Percentiles rank a stretch among this genome's conserved stretches.
These are phyloP conservation scores for Spea multiplicata DNA, from an alignment of 2,113 vertebrate genomes.

Conservation along the genomic window DNA sequence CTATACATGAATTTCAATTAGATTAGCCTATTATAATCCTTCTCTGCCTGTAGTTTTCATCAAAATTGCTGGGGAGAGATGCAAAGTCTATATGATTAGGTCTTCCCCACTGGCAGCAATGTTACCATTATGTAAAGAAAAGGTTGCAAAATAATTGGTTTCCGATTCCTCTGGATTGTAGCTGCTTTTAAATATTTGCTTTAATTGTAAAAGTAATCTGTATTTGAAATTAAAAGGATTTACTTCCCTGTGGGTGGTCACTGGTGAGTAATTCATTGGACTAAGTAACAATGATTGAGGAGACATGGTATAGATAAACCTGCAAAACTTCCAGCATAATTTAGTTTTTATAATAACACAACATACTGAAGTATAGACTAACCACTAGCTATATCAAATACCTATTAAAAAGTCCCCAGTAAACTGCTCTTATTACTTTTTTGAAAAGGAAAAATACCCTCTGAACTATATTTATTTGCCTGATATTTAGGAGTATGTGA, in stretches of 20 bases:
- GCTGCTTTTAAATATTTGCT: conserved; percentile 53
- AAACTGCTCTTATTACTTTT: no score
- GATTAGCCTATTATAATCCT: conserved; percentile 64
- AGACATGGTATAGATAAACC: no score
- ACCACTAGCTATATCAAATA: no score
- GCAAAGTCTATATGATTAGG: conserved; percentile 54
- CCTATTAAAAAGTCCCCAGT: no score
- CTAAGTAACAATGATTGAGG: conserved; percentile 56
- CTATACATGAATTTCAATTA: conserved; percentile 72
- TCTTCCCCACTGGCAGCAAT: conserved; percentile 63
- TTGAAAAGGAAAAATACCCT: no score
- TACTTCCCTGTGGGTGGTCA: conserved; percentile 52
- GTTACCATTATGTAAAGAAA: conserved; percentile 59
- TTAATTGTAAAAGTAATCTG: conserved; percentile 62
- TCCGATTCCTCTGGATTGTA: conserved; percentile 48
- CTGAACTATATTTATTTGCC: no score
- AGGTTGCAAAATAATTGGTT: conserved; percentile 60
- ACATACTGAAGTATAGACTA: no score
- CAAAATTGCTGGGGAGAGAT: conserved; percentile 62
- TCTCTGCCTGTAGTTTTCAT: conserved; percentile 71
- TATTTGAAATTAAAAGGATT: conserved; percentile 54
- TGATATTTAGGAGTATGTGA: no score
- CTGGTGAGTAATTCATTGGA: conserved; percentile 57
- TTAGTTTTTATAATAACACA: no score
- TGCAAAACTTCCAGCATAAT: no score